Conservation (phyloP, 53 echinoderm and acorn worm genomes). For the Holothuria scabra region DNA sequence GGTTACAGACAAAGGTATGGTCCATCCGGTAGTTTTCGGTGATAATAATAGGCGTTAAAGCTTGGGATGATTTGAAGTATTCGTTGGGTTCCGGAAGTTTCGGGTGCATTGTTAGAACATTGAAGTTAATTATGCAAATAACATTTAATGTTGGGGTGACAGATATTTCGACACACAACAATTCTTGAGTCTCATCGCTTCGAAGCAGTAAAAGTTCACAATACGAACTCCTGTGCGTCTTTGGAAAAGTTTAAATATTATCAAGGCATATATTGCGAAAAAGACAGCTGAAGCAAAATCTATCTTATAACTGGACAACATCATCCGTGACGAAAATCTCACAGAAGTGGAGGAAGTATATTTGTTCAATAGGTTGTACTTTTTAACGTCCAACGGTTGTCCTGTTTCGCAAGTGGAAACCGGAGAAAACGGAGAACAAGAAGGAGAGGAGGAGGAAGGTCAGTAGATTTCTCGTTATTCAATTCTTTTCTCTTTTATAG, state of each 20-base stretch:
- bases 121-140: not conserved
- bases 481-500: no score
- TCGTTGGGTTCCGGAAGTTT: not conserved
- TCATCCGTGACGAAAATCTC: not conserved
- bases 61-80: no score
- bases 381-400: not conserved
- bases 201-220: not conserved
- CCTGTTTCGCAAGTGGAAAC: constrained; percentile 18
- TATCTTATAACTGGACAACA: not conserved
- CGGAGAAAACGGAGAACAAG: not conserved
- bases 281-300: not conserved
- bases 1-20: no score
- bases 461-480: not conserved
- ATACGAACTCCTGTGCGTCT: not conserved
- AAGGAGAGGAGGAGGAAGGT: not conserved
- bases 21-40: no score
- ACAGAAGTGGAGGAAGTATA: not conserved
- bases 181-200: not conserved
- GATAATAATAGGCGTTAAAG: no score
- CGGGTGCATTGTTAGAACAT: not conserved
- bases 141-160: not conserved
- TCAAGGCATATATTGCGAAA: not conserved
- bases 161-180: no score
- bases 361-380: constrained; percentile 2
- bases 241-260: not conserved